These are phyloP conservation scores for Ammodytes dubius DNA, from an alignment of 2,113 vertebrate genomes.

Conservation along the genomic window DNA sequence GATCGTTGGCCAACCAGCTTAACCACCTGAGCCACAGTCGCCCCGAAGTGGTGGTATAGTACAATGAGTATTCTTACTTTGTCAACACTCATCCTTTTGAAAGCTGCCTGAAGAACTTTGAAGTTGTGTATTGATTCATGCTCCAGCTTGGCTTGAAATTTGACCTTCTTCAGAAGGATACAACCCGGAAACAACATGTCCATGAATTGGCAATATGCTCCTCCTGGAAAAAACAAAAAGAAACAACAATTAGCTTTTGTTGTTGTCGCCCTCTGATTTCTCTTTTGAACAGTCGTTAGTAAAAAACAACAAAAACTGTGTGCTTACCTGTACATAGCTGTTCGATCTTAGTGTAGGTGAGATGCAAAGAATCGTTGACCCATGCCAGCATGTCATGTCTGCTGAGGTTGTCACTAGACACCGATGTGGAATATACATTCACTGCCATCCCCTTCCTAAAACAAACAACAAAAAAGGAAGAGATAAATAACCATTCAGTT, in stretches of 20 bases:
- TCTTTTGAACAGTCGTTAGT: not conserved
- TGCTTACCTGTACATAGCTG: constrained; percentile 95
- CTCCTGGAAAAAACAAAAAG: constrained; percentile 84
- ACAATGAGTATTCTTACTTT: constrained; percentile 86
- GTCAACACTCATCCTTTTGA: constrained; percentile 97
- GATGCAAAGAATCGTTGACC: constrained; percentile 97
- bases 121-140: constrained; percentile 99
- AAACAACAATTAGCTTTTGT: not conserved
- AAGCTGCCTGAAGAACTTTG: constrained; percentile 97
- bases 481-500: not conserved
- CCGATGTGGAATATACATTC: constrained; percentile 97
- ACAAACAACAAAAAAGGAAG: not conserved
- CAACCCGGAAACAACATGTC: constrained; percentile 98
- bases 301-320: no score
- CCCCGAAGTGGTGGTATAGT: not conserved
- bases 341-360: constrained; percentile 97
- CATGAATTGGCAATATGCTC: constrained; percentile 99
- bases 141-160: constrained; percentile 98
- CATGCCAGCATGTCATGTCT: constrained; percentile 98
- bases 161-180: constrained; percentile 96
- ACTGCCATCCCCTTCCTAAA: constrained; percentile 94
- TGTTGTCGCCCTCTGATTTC: not conserved
- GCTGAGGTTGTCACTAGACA: constrained; percentile 98
- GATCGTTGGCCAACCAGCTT: no score
- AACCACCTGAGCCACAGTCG: no score